These are phyloP conservation scores for Lysandra bellargus DNA, from an alignment of 2,888 invertebrate genomes.

Conservation along the genomic window DNA sequence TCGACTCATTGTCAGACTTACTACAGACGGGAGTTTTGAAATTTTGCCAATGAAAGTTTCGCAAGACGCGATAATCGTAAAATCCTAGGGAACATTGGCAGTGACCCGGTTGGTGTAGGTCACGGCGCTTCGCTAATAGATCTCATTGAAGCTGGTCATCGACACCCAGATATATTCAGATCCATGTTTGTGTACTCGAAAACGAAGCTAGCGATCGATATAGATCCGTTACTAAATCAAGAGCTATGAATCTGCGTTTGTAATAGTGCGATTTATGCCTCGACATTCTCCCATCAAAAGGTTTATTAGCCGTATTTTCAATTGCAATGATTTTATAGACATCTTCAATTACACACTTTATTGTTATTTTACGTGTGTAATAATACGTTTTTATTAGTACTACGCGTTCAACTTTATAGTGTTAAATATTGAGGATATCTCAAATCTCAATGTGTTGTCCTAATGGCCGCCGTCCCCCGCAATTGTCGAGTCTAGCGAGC, in stretches of 20 bases:
- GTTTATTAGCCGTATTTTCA: background rate
- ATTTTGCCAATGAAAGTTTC: constrained; percentile 76
- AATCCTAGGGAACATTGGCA: constrained; percentile 65
- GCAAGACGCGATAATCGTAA: constrained; percentile 73
- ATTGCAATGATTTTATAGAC: background rate
- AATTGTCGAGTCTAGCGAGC: constrained; percentile 37
- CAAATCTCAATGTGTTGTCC: constrained; percentile 21
- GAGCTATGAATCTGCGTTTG: background rate
- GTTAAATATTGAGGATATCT: constrained; percentile 30
- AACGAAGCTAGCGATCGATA: background rate
- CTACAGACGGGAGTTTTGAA: constrained; percentile 77
- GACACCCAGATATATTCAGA: constrained; percentile 31
- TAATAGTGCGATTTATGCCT: background rate
- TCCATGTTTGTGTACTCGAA: constrained; percentile 1
- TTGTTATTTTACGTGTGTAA: background rate
- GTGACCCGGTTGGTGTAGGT: constrained; percentile 73
- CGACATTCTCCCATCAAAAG: background rate
- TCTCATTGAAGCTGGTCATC: constrained; percentile 31
- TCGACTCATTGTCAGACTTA: constrained; percentile 64
- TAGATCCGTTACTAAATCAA: background rate
- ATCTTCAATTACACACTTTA: background rate
- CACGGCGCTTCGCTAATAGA: constrained; percentile 61
- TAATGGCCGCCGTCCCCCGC: constrained; percentile 32
- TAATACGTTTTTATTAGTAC: constrained; percentile 2
- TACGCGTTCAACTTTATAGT: constrained; percentile 26